phyloP scores from a whole-genome alignment of 2,113 vertebrate species.

The Chaetodon trifascialis region DNA sequence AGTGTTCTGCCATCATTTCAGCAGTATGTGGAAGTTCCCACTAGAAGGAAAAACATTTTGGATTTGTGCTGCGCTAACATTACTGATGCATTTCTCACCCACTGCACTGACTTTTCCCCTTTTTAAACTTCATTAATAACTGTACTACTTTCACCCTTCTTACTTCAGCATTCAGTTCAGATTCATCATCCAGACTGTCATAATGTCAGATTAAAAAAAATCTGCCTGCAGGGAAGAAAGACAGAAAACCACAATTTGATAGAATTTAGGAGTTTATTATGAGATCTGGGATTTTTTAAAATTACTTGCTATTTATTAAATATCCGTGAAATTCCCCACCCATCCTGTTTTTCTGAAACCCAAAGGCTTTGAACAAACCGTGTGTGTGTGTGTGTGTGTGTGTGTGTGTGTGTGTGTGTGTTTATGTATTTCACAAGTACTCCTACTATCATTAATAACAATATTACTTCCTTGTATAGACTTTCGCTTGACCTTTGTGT shows the following conservation, averaged over 20 bases:
- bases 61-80: no score
- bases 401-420: constrained; percentile 25
- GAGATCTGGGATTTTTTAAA: neutral
- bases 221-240: neutral
- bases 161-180: neutral
- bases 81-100: no score
- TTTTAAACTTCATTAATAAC: no score
- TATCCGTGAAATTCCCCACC: constrained; percentile 30
- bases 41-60: no score
- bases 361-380: constrained; percentile 5
- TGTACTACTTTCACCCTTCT: no score
- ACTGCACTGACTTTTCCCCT: no score
- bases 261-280: neutral
- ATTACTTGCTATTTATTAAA: constrained; percentile 24
- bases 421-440: constrained; percentile 63
- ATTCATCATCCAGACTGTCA: neutral
- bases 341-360: constrained; percentile 68
- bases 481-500: constrained; percentile 66
- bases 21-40: no score
- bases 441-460: constrained; percentile 75
- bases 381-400: constrained; percentile 25
- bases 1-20: no score
- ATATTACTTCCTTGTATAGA: constrained; percentile 80
- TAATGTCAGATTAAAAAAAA: neutral
- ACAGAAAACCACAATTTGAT: neutral